Evolutionary conservation across 1,140 invertebrate genomes (phyloP), one percentile per base, ranked within the genome.

Genomic region (Geopemphigus sp.): DNA sequence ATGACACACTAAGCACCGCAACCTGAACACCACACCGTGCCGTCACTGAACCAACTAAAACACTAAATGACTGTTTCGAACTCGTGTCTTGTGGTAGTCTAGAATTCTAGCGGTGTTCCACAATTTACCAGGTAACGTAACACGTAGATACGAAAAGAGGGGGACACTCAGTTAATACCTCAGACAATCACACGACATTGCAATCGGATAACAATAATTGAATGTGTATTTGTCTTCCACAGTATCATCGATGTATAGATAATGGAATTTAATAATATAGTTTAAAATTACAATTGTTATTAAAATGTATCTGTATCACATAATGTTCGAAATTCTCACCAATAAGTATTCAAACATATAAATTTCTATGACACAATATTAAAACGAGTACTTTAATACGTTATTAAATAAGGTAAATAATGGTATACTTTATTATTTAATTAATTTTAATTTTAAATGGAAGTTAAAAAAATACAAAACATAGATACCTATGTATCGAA

Each of bases 161-260:
- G 63, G 63, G 29, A 24, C n/a, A 39, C 32, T 14, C 32, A 14
- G 63, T 66, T 66, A 66, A 66, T 66, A n/a, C 63, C 32, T 17
- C 63, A 66, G 63, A 39, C 63, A 39, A 66, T 66, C 29, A 66
- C 63, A 66, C 63, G 63, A 39, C 19, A 45, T 39, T 64, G 61
- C 32, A 19, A 64, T 64, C 61, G 29, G 61, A 64, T 39, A 64
- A 64, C 29, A 64, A 64, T 64, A 24, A 64, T 32, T 32, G 61
- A 17, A 63, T 63, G 15, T 32, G 29, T 63, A 61, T 61, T 61
- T 29, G 26, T 61, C 26, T 26, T 26, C 5, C 39, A 45, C 11
- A 45, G 11, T 26, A 26, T 24, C 15, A 61, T 61, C 24, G 17
- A 26, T 45, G 11, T 45, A 45, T 45, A 45, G 39, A 11, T 5